Percentiles rank a stretch among this genome's conserved stretches.
These are phyloP conservation scores for Branchipolynoe longqiensis DNA, from an alignment of 2,888 invertebrate genomes.

Conservation along the genomic window DNA sequence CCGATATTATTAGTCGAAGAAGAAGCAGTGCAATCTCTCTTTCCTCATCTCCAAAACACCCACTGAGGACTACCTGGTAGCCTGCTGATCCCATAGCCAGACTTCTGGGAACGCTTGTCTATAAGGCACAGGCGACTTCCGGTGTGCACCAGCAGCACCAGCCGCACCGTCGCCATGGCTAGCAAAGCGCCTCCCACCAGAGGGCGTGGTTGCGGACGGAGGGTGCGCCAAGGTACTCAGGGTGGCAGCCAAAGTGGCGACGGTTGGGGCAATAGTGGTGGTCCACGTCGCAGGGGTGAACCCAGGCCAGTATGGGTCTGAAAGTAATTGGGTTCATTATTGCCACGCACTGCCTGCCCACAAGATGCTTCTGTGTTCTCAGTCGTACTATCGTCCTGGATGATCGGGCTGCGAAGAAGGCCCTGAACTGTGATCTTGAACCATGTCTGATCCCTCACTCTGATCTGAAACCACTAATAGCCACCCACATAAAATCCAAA, in stretches of 20 bases:
- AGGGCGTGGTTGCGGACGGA: not conserved
- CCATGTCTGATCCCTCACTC: no score
- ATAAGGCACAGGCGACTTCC: not conserved
- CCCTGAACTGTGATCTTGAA: no score
- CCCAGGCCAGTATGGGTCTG: no score
- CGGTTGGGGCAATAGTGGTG: not conserved
- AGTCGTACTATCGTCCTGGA: no score
- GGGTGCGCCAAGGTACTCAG: not conserved
- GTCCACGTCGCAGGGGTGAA: no score
- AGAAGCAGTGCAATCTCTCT: not conserved
- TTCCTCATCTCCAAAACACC: not conserved
- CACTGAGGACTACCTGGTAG: not conserved
- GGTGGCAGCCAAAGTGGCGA: not conserved
- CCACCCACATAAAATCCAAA: no score
- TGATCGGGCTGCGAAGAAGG: no score
- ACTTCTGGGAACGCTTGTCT: constrained; percentile 26
- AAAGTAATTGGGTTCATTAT: no score
- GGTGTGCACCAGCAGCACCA: not conserved
- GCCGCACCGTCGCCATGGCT: not conserved
- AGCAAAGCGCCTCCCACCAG: not conserved
- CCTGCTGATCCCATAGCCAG: constrained; percentile 14
- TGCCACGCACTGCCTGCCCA: no score
- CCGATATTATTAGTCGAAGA: no score
- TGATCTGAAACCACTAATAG: no score
- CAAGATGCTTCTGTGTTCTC: no score